phyloP scores from a whole-genome alignment of 2,113 vertebrate species.

The Thryonomys swinderianus region DNA sequence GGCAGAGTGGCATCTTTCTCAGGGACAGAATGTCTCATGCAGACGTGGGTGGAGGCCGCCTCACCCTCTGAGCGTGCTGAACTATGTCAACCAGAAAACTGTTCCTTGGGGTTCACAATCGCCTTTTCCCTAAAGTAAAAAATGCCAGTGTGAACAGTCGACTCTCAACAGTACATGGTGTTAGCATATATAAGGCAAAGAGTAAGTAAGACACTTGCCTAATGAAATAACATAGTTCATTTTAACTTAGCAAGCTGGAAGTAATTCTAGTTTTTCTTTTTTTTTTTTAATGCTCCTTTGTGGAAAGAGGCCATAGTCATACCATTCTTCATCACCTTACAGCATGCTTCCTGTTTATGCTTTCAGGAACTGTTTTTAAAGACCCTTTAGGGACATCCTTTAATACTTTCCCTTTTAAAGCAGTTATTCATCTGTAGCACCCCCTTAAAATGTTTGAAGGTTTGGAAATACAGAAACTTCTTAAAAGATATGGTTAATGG shows the following conservation, averaged over 20 bases:
- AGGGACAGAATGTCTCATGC: conserved; percentile 55
- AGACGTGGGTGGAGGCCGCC: conserved; percentile 22
- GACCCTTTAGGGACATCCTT: conserved; percentile 66
- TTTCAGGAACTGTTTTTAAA: conserved; percentile 74
- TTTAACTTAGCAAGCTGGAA: conserved; percentile 62
- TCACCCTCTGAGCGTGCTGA: conserved; percentile 27
- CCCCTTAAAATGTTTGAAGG: conserved; percentile 51
- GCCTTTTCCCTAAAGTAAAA: conserved; percentile 70
- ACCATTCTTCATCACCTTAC: conserved; percentile 68
- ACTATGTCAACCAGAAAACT: conserved; percentile 33
- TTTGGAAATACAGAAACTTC: conserved; percentile 56
- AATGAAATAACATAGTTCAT: conserved; percentile 64
- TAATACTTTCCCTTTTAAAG: conserved; percentile 70
- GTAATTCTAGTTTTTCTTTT: conserved; percentile 41
- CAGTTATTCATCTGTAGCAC: conserved; percentile 68
- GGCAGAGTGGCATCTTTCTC: conserved; percentile 31
- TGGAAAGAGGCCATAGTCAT: conserved; percentile 65
- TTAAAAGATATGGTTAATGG: conserved; percentile 69
- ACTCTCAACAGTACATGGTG: conserved; percentile 22
- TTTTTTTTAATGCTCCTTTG: not conserved
- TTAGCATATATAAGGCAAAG: conserved; percentile 63
- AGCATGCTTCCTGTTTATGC: conserved; percentile 61
- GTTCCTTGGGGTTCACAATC: conserved; percentile 40
- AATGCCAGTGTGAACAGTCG: conserved; percentile 64
- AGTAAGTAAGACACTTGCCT: conserved; percentile 66